Percentiles rank a stretch among this genome's conserved stretches.
Evolutionary conservation across 2,113 vertebrate genomes (phyloP).

Genomic region (Aptenodytes patagonicus): DNA sequence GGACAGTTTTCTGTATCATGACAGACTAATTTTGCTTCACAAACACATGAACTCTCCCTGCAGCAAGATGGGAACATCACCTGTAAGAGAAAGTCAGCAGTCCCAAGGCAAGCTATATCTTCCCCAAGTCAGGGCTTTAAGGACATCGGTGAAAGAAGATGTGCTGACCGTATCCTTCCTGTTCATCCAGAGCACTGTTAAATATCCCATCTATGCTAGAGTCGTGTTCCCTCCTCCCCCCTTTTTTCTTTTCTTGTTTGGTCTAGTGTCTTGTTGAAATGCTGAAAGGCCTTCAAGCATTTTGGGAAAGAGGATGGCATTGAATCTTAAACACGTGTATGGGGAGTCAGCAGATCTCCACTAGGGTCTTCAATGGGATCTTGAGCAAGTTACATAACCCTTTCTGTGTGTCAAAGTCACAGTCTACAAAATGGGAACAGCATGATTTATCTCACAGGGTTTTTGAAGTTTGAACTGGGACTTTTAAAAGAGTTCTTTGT

Average conservation of each 20-base stretch:
- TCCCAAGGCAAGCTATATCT: background rate
- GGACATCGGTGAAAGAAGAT: background rate
- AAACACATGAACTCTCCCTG: background rate
- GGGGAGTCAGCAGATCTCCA: background rate
- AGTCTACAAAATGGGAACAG: background rate
- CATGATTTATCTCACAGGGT: background rate
- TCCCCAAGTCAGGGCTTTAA: background rate
- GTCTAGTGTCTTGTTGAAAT: background rate
- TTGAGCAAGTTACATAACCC: background rate
- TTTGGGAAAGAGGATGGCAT: background rate
- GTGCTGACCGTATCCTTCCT: background rate
- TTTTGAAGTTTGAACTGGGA: background rate
- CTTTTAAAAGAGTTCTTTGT: background rate
- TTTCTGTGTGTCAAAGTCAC: background rate
- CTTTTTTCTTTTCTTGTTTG: background rate
- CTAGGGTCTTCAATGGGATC: background rate
- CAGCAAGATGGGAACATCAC: background rate
- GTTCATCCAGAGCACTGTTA: background rate
- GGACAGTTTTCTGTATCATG: background rate
- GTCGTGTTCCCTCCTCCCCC: fast-evolving
- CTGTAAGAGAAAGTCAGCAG: background rate
- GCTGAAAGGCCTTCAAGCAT: background rate
- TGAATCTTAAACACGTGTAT: background rate
- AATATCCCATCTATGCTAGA: background rate
- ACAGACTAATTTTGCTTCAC: background rate